Base-by-base conservation (phyloP, 2,888 invertebrate genomes). In the Mythimna loreyi region DNA sequence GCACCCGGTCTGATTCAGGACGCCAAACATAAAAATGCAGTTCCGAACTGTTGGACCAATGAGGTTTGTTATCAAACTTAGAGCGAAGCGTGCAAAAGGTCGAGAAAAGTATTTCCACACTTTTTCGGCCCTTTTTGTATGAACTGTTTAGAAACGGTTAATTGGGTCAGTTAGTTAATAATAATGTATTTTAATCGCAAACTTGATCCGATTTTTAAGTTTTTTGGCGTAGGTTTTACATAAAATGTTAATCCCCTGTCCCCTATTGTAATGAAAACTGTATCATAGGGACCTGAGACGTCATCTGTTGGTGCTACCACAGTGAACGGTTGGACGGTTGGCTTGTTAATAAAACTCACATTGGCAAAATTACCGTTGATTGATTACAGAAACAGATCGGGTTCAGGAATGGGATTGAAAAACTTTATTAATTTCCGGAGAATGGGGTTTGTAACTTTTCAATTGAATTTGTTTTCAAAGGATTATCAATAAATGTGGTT, bases 301-400 rank as follows among this genome's bases (percentile, higher is more conserved):
- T n/a, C 43, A 2, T 2, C n/a, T 45, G 43, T 45, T 19, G 7
- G 43, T 6, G 43, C 8, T n/a, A 45, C 19, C n/a, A 2, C 19
- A 19, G 43, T 43, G 43, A 16, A 45, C 7, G 19, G 43, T 50
- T 50, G 25, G 50, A 25, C 25, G 8, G 19, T 19, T 16, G n/a
- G 13, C 25, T 25, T 8, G 25, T 19, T 1, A 23, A n/a, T n/a
- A 19, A 25, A 25, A 25, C 50, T 25, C 25, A 50, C 25, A 19
- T 25, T 25, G 25, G 50, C 50, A 50, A 50, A 50, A 6, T 50
- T 25, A 25, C 50, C 19, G 8, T 50, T 50, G 25, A 25, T 50
- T 50, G 25, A 16, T n/a, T 53, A 53, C 52, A 53, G 28, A 53
- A 19, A 53, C 28, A 28, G 52, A 53, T n/a, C 25, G 28, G 19